Evolutionary conservation across 2,888 invertebrate genomes (phyloP), one percentile per base, ranked within the genome.

Genomic region (Heteropelma amictum): DNA sequence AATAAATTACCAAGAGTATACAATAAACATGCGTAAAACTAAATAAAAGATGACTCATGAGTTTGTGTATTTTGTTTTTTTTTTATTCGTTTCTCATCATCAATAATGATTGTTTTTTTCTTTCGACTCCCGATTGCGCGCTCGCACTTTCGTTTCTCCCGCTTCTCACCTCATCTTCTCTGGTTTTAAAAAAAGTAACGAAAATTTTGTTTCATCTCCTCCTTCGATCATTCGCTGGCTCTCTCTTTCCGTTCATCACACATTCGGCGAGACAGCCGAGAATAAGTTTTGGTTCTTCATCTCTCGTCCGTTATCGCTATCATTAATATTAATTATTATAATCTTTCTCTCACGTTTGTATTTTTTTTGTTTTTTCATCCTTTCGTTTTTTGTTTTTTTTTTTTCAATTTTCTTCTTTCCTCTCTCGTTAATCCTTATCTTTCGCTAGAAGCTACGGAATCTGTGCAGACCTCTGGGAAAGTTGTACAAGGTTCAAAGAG

Each of bases 161-260:
- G 73, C 64, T 47, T 58, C 63, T 40, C 12, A 54, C 53, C 58
- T 76, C 53, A 64, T 58, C 42, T 45, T 68, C 68, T 67, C 54
- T 72, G 58, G 51, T 70, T 58, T 65, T 56, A 60, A 70, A 80
- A 78, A 76, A 78, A 76, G 72, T 77, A 79, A 83, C 72, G 80
- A 79, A 80, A 81, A 81, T 75, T 65, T 61, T 72, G 40, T 64
- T 60, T 54, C 19, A 38, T 69, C 26, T 58, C 75, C 69, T 60
- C 73, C 33, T 30, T 72, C 60, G 49, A 68, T 72, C 72, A 71
- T 67, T 42, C 70, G 54, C 68, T 47, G 47, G 33, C 49, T 63
- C 49, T 61, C 35, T 65, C 58, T 60, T 23, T 47, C 53, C 33
- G 61, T 30, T 21, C 35, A 42, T 47, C 70, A 61, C 65, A 67